phyloP scores from a whole-genome alignment of 2,797 vertebrate species.

The Podarcis lilfordi region DNA sequence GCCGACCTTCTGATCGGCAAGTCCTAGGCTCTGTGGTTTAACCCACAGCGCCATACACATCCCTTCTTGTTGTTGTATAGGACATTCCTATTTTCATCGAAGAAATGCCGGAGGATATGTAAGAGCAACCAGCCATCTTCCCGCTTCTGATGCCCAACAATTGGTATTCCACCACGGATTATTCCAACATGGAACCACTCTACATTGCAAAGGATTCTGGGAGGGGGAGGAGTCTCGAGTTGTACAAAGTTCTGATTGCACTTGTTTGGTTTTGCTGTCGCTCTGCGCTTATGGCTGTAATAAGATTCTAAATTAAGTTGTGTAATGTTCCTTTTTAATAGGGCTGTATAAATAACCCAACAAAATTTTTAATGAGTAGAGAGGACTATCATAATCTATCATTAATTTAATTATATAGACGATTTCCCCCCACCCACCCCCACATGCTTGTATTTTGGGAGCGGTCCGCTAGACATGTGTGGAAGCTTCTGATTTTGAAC shows the following conservation, averaged over 20 bases:
- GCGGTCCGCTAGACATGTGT: neutral
- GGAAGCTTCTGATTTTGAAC: neutral
- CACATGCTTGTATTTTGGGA: neutral
- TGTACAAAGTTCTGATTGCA: neutral
- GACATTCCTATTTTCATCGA: too few species aligned
- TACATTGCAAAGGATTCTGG: neutral
- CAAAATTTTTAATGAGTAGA: neutral
- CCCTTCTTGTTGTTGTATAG: too few species aligned
- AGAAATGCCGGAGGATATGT: too few species aligned
- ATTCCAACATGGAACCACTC: neutral
- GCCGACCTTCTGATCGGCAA: too few species aligned
- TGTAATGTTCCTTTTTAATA: slow-evolving; percentile 15
- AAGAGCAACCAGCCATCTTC: too few species aligned
- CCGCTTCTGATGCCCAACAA: neutral
- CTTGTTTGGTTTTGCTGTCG: neutral
- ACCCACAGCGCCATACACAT: too few species aligned
- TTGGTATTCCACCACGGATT: neutral
- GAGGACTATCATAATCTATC: neutral
- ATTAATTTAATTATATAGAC: slow-evolving; percentile 2
- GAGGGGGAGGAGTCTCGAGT: neutral
- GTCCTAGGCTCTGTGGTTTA: too few species aligned
- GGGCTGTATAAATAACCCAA: slow-evolving; percentile 1
- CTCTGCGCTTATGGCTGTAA: neutral
- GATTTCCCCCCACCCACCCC: neutral
- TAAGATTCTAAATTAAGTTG: slow-evolving; percentile 19